phyloP scores from a whole-genome alignment of 2,113 vertebrate genomes.

The Asarcornis scutulata region DNA sequence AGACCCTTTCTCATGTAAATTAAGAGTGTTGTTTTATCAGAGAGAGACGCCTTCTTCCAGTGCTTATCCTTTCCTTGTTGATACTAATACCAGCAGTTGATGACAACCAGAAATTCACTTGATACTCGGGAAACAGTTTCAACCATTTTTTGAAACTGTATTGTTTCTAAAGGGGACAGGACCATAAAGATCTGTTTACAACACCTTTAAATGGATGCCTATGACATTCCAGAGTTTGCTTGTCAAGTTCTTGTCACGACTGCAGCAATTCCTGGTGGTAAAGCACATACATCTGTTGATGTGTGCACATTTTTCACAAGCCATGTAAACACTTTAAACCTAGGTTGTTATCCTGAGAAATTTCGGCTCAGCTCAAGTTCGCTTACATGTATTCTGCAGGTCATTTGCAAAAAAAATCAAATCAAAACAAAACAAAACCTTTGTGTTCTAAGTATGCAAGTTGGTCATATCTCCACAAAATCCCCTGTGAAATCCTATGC shows the following conservation, averaged over 20 bases:
- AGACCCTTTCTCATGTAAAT: background rate
- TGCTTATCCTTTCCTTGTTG: background rate
- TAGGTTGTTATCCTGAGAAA: background rate
- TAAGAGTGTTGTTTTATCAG: background rate
- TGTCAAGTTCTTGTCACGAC: background rate
- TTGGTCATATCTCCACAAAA: background rate
- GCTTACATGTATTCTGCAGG: background rate
- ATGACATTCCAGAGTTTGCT: background rate
- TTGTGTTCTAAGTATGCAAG: background rate
- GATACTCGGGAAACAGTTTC: background rate
- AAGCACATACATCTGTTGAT: background rate
- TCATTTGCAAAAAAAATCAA: background rate
- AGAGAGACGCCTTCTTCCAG: background rate
- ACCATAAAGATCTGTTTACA: background rate
- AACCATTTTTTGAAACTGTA: background rate
- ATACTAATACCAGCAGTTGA: background rate
- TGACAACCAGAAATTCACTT: background rate
- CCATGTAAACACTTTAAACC: background rate
- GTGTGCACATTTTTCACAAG: background rate
- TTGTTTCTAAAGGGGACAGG: background rate
- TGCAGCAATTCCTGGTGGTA: background rate
- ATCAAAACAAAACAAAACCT: accelerated
- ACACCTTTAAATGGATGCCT: background rate
- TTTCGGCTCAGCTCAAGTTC: background rate
- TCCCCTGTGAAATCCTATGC: background rate